Percentiles rank a stretch among this genome's conserved stretches.
Conservation (phyloP, 2,888 invertebrate species). For the Hemicrepidius hirtus region DNA sequence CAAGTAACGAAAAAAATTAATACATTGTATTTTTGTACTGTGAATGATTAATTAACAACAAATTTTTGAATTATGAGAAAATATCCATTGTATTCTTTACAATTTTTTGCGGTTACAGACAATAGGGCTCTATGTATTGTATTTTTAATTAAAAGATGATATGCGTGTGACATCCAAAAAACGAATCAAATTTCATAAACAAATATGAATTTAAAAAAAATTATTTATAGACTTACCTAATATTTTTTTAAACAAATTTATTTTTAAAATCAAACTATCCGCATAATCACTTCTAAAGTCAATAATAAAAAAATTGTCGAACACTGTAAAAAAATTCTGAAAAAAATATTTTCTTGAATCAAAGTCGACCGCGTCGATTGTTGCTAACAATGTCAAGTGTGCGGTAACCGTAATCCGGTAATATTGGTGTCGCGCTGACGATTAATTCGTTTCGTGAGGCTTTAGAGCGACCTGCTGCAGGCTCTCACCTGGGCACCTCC, state of each 20-base stretch:
- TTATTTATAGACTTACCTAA: neutral
- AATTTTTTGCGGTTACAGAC: too few species aligned
- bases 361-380: slow-evolving; percentile 10
- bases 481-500: slow-evolving; percentile 47
- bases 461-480: slow-evolving; percentile 31
- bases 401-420: slow-evolving; percentile 34
- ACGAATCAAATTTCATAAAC: too few species aligned
- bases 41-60: too few species aligned
- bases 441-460: slow-evolving; percentile 36
- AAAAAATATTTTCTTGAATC: neutral
- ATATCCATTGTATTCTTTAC: too few species aligned
- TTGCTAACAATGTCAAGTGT: slow-evolving; percentile 32
- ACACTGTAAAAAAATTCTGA: neutral
- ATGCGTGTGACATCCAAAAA: too few species aligned
- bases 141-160: too few species aligned
- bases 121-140: too few species aligned
- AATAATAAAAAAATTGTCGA: neutral
- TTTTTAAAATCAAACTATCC: slow-evolving; percentile 11
- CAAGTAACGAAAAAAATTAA: too few species aligned
- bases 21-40: too few species aligned
- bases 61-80: too few species aligned
- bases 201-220: too few species aligned
- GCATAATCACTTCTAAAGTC: slow-evolving; percentile 8
- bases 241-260: neutral
- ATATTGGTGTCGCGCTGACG: slow-evolving; percentile 31